Conservation (phyloP, 2,113 vertebrate genomes). For the Thermophis baileyi region DNA sequence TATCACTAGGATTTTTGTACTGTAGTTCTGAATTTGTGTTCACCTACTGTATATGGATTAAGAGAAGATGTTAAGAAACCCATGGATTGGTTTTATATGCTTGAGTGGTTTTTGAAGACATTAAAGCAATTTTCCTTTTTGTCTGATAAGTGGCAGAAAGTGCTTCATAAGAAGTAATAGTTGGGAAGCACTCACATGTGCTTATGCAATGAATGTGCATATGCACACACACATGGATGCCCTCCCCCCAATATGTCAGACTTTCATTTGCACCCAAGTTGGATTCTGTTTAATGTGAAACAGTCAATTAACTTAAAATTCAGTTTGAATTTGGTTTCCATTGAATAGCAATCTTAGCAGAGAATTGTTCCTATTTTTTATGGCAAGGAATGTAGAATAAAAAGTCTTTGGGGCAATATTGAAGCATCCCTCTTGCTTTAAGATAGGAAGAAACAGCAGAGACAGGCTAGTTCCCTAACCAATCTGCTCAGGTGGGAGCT, state of each 20-base stretch:
- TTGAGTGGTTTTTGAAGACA: not conserved
- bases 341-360: not conserved
- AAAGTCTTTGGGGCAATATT: not conserved
- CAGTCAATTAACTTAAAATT: not conserved
- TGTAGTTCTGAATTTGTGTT: not conserved
- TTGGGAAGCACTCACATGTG: not conserved
- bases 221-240: no score
- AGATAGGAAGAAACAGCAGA: not conserved
- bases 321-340: not conserved
- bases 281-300: not conserved
- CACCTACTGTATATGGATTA: not conserved
- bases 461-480: not conserved
- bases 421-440: rapidly evolving
- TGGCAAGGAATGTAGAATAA: not conserved
- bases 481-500: constrained; percentile 1
- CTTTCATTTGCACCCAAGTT: not conserved
- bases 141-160: not conserved
- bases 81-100: not conserved
- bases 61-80: not conserved
- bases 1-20: not conserved
- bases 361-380: not conserved
- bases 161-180: not conserved
- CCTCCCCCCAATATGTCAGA: not conserved
- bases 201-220: not conserved
- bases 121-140: not conserved